Base-by-base conservation (phyloP, 2,888 invertebrate species). In the Chymomyza caudatula region DNA sequence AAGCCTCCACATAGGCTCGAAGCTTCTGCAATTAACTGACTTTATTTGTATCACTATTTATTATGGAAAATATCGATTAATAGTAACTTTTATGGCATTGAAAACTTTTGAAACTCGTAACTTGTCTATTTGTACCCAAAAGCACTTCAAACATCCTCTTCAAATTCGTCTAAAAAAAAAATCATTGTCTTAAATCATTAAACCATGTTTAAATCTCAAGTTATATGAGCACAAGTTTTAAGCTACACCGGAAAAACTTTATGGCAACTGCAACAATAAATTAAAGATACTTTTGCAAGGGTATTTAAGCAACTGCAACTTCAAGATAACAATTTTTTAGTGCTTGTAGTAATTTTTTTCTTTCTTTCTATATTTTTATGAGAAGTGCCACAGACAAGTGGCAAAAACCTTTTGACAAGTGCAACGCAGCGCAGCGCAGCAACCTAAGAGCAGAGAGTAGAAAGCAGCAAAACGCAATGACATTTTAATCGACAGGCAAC, bases 401-500 rank as follows among this genome's bases (percentile, higher is more conserved):
- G 47, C 47, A 47, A 47, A 47, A 47, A 47, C 47, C 74, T 75
- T 74, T 72, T 70, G 71, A 77, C 79, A 78, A 77, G 72, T 70
- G 67, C 67, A 77, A 67, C 69, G 47, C 52, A 64, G 67, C 64
- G 64, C 20, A 53, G 53, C 23, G 37, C 15, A 25, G 17, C n/a
- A n/a, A 55, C 23, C 25, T 8, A 25, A 29, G 15, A 54, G 4
- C 25, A 17, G 23, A 49, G 6, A 70, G 66, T 79, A 37, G 29
- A 8, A 37, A 70, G 83, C 85, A 83, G 85, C 85, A 65, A 85
- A 80, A 76, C 70, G 83, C 73, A 78, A 85, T 83, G 81, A 85
- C 81, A 86, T 86, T 82, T 82, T 86, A 86, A 82, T 82, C 81
- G 84, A 78, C 82, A 84, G 76, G 44, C n/a, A 59, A 59, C 22